Evolutionary conservation across 1,140 invertebrate species (phyloP).

Genomic region (Colletes latitarsis): DNA sequence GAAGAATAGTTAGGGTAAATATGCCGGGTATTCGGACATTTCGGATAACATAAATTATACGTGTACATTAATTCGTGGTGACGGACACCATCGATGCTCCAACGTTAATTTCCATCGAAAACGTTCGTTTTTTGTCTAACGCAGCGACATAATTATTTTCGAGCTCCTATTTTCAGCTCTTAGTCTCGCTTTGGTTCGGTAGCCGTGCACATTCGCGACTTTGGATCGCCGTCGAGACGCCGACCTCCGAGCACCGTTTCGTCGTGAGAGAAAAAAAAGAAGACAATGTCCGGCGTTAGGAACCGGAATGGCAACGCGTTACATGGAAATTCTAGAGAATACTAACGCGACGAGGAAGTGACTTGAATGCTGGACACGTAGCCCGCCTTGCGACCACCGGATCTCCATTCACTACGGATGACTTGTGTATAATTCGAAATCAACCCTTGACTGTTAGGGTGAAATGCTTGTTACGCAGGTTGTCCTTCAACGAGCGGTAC

Average conservation of each 20-base stretch:
- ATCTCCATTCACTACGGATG: slow-evolving; percentile 39
- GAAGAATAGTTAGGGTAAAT: too few species aligned
- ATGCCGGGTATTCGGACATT: too few species aligned
- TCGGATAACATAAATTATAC: too few species aligned
- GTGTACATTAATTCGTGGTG: too few species aligned
- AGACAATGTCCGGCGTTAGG: slow-evolving; percentile 24
- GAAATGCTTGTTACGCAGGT: background rate
- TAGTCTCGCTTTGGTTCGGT: background rate
- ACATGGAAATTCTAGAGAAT: slow-evolving; percentile 43
- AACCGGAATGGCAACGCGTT: slow-evolving; percentile 49
- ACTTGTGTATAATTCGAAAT: slow-evolving; percentile 38
- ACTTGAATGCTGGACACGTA: slow-evolving; percentile 42
- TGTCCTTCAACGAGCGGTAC: too few species aligned
- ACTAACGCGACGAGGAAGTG: slow-evolving; percentile 25
- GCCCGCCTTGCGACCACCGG: slow-evolving; percentile 32
- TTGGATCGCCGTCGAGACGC: background rate
- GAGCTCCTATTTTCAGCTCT: slow-evolving; percentile 8
- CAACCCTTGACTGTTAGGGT: slow-evolving; percentile 15
- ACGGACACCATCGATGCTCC: background rate
- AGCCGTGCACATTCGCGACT: background rate
- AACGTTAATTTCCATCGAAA: slow-evolving; percentile 18
- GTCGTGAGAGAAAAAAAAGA: background rate
- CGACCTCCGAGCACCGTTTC: background rate
- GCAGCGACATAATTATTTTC: background rate
- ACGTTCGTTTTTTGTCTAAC: slow-evolving; percentile 1